Evolutionary conservation across 2,888 invertebrate genomes (phyloP), one percentile per base, ranked within the genome.

Genomic region (Macrosiphum euphorbiae): DNA sequence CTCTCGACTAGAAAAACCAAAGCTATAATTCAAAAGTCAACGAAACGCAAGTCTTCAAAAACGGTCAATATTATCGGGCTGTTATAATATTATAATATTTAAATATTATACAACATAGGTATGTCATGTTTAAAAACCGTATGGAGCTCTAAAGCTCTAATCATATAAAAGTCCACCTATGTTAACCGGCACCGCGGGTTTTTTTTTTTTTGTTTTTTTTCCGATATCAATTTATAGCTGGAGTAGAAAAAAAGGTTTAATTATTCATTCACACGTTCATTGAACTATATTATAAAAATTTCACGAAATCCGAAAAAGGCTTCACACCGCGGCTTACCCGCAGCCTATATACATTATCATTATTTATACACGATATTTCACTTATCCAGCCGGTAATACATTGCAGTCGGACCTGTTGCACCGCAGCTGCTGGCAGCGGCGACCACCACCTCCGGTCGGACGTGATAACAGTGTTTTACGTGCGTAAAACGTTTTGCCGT

Each of bases 401-500:
- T 16, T 78, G 78, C 35, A 78, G 35, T 35, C 35, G n/a, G 35
- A 20, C n/a, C 5, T 78, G 20, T 67, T 78, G n/a, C 35, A 35
- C 78, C 20, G 5, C 16, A 16, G 0, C 61, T n/a, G n/a, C n/a
- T 1, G 16, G 16, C n/a, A 67, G 16, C 78, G 3, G 20, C 35
- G 35, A 8, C 78, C n/a, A 20, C 16, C 67, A 35, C 67, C 35
- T 35, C 67, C 20, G n/a, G 20, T 78, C 8, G 2, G 78, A 41
- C 35, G 78, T 78, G 35, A 78, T 78, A 35, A 3, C 20, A 78
- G 3, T 16, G 3, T 1, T 78, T 78, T 47, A 86, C 58, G 86
- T 86, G 86, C 91, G 86, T 91, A 91, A 91, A 91, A 28, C n/a
- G 85, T 86, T 58, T 28, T 91, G 85, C 91, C 91, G 86, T 91